Evolutionary conservation across 2,888 invertebrate species (phyloP).

Genomic region (Tiliacea citrago): DNA sequence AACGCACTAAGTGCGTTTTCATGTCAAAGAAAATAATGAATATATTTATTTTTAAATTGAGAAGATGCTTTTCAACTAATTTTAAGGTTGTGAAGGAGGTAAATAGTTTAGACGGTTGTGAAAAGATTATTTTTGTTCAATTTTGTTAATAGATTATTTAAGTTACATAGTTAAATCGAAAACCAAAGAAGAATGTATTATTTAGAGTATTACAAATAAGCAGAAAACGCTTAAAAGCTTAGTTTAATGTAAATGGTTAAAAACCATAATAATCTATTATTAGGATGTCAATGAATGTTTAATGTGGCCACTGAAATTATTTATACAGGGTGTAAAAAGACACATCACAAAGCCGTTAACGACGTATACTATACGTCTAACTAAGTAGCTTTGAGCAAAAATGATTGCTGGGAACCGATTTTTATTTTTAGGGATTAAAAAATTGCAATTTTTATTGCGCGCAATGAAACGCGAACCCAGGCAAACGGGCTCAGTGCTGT

Average conservation of each 20-base stretch:
- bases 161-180: constrained; percentile 25
- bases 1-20: constrained; percentile 28
- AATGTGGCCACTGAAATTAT: constrained; percentile 23
- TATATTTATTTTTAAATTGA: constrained; percentile 25
- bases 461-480: too few species aligned
- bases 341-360: too few species aligned
- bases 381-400: too few species aligned
- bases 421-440: too few species aligned
- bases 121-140: constrained; percentile 18
- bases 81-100: constrained; percentile 55
- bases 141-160: constrained; percentile 27
- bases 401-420: too few species aligned
- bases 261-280: constrained; percentile 43
- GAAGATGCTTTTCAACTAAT: constrained; percentile 26
- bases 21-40: constrained; percentile 2
- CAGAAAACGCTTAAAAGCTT: constrained; percentile 58
- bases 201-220: constrained; percentile 45
- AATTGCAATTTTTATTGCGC: too few species aligned
- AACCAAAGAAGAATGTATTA: constrained; percentile 50
- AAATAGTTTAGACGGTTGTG: constrained; percentile 56
- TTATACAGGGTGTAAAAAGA: too few species aligned
- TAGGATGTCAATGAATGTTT: constrained; percentile 32
- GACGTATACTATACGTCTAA: too few species aligned
- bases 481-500: too few species aligned
- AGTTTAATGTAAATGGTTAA: constrained; percentile 50